Evolutionary conservation across 1,140 invertebrate genomes (phyloP).

Genomic region (Trichonephila clavata): DNA sequence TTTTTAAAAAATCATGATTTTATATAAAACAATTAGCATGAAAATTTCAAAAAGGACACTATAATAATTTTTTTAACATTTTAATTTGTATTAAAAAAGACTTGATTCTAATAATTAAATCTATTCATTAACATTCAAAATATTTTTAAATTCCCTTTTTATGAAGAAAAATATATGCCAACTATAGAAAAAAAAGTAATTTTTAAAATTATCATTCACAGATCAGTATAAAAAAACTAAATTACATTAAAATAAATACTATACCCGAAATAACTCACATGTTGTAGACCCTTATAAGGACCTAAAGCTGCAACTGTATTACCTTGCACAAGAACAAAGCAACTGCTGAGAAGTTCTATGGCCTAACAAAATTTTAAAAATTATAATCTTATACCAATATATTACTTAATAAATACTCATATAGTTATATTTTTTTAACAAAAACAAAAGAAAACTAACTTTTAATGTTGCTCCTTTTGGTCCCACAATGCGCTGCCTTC

Average conservation of each 20-base stretch:
- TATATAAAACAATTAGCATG: background rate
- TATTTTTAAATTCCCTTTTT: too few relatives aligned
- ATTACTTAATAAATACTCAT: too few relatives aligned
- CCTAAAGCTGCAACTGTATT: conserved; percentile 98
- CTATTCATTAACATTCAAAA: too few relatives aligned
- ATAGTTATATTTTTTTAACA: background rate
- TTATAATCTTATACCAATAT: too few relatives aligned
- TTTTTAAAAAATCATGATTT: background rate
- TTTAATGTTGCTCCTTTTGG: conserved; percentile 98
- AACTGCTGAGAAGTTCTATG: conserved; percentile 98
- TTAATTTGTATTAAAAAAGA: background rate
- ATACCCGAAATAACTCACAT: conserved; percentile 83
- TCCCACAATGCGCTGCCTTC: conserved; percentile 96
- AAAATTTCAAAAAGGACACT: background rate
- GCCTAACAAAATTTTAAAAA: conserved; percentile 83
- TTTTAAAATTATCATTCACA: too few relatives aligned
- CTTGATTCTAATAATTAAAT: too few relatives aligned
- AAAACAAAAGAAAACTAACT: conserved; percentile 77
- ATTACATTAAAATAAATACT: too few relatives aligned
- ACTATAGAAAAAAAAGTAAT: too few relatives aligned
- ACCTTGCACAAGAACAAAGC: conserved; percentile 98
- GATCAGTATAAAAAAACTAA: too few relatives aligned
- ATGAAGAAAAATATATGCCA: too few relatives aligned
- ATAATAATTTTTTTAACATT: background rate
- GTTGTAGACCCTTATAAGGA: conserved; percentile 95